Conservation (phyloP, 2,113 vertebrate species). For the Rhea pennata region DNA sequence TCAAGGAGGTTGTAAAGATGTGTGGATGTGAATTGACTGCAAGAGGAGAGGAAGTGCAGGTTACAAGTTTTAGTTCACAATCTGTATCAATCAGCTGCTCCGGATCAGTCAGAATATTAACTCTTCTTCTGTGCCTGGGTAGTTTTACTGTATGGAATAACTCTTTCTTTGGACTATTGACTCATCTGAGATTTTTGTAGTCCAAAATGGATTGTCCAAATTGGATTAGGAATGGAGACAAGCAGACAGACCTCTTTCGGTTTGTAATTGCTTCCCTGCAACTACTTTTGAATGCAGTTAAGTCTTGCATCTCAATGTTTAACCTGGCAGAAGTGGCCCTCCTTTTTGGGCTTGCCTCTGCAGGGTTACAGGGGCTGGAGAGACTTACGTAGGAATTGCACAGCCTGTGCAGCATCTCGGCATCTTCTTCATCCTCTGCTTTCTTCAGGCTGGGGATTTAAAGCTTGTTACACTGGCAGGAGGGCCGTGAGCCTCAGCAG, state of each 20-base stretch:
- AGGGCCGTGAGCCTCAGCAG: neutral
- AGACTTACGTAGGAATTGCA: rapidly evolving
- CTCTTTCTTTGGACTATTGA: neutral
- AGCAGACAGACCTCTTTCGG: neutral
- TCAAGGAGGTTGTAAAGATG: neutral
- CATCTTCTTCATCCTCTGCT: neutral
- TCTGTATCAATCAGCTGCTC: neutral
- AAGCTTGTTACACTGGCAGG: neutral
- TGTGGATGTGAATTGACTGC: neutral
- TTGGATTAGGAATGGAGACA: neutral
- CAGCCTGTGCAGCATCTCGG: neutral
- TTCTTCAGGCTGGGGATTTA: neutral
- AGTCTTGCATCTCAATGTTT: neutral
- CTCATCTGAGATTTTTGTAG: neutral
- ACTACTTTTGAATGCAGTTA: neutral
- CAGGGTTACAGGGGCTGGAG: neutral
- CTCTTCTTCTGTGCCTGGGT: neutral
- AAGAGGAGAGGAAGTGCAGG: neutral
- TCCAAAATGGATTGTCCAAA: neutral
- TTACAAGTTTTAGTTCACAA: neutral
- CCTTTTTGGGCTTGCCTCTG: neutral
- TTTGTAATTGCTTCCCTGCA: neutral
- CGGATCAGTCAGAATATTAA: rapidly evolving
- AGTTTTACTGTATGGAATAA: neutral
- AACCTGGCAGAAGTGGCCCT: neutral